These are phyloP conservation scores for Barbus barbus DNA, from an alignment of 2,113 vertebrate species.

Conservation along the genomic window DNA sequence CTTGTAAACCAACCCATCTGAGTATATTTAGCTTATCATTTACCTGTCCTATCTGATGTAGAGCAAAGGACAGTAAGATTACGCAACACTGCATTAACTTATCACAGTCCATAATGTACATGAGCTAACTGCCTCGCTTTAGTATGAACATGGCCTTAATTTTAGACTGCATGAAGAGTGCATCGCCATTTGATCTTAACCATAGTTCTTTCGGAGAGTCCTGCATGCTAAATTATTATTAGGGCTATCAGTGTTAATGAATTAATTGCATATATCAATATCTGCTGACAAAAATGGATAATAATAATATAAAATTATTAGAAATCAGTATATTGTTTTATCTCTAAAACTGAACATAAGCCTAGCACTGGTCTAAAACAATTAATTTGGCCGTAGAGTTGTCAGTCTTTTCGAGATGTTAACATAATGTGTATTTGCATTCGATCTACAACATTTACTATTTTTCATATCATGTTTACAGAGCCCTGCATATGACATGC, in stretches of 20 bases:
- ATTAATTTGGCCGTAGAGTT: neutral
- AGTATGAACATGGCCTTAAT: neutral
- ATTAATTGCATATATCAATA: neutral
- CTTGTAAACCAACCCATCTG: neutral
- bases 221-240: neutral
- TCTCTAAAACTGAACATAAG: neutral
- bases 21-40: conserved; percentile 22
- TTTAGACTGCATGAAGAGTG: no score
- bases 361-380: neutral
- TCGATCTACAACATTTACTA: neutral
- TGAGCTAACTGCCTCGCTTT: neutral
- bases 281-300: neutral
- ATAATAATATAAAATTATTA: no score
- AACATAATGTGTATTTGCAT: neutral
- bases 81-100: conserved; percentile 1
- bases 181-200: no score
- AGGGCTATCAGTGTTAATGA: neutral
- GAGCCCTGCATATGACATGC: neutral
- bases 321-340: neutral
- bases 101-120: neutral
- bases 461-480: neutral
- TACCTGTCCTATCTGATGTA: conserved; percentile 30
- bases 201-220: no score
- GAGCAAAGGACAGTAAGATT: conserved; percentile 23
- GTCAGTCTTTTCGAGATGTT: neutral